These are phyloP conservation scores for Oncorhynchus kisutch DNA, from an alignment of 2,113 vertebrate genomes.

Conservation along the genomic window DNA sequence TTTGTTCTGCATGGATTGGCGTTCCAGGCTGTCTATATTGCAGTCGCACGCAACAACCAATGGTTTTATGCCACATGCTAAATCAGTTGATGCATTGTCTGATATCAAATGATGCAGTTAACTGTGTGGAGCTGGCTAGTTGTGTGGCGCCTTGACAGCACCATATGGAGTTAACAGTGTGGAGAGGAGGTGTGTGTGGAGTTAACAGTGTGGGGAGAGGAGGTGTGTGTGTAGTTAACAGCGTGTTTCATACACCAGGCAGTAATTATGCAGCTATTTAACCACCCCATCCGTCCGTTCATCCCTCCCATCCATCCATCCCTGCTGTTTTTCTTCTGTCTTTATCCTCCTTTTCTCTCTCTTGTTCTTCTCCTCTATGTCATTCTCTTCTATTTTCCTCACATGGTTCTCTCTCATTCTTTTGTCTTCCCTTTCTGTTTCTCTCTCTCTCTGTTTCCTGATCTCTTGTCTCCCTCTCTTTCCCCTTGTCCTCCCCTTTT, in stretches of 20 bases:
- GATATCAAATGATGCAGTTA: no score
- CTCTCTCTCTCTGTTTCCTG: not conserved
- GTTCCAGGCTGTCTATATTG: not conserved
- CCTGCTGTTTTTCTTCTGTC: constrained; percentile 48
- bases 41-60: no score
- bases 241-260: constrained; percentile 38
- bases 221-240: constrained; percentile 12
- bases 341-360: constrained; percentile 29
- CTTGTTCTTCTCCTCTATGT: constrained; percentile 22
- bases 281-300: constrained; percentile 36
- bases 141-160: not conserved
- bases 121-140: not conserved
- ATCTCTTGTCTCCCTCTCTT: constrained; percentile 12
- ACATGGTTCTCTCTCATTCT: constrained; percentile 16
- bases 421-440: constrained; percentile 2
- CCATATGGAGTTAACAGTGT: not conserved
- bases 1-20: constrained; percentile 19
- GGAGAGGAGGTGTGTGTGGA: not conserved
- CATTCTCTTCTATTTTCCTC: not conserved
- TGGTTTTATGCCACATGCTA: no score
- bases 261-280: constrained; percentile 63
- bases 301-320: constrained; percentile 6
- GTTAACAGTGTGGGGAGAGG: not conserved
- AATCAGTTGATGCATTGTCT: no score
- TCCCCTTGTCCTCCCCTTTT: not conserved